These are phyloP conservation scores for Heliconius eleuchia DNA, from an alignment of 1,140 invertebrate species.

Conservation along the genomic window DNA sequence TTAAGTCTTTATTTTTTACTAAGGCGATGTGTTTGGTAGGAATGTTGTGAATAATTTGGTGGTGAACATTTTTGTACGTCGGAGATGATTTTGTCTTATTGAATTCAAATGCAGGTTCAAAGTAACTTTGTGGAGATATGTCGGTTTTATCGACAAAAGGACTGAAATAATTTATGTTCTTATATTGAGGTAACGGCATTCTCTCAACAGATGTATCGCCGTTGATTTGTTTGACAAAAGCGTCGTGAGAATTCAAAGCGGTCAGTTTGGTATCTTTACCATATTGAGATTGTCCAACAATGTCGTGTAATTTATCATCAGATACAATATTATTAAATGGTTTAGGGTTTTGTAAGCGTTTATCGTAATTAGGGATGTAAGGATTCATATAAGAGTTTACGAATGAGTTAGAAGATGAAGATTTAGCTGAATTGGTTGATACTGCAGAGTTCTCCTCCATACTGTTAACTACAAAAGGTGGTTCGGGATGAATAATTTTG, in stretches of 20 bases:
- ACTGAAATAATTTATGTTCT: conserved; percentile 54
- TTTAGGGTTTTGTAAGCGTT: conserved; percentile 26
- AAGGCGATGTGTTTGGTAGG: conserved; percentile 44
- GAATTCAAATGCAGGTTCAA: conserved; percentile 35
- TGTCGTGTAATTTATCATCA: conserved; percentile 49
- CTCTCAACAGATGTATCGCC: conserved; percentile 46
- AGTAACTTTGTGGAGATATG: conserved; percentile 29
- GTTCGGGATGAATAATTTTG: conserved; percentile 54
- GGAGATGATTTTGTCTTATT: neutral
- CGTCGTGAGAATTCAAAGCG: conserved; percentile 39
- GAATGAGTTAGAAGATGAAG: neutral
- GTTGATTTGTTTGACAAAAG: conserved; percentile 46
- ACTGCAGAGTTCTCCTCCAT: conserved; percentile 16
- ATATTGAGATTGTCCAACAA: conserved; percentile 32
- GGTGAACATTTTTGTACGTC: neutral
- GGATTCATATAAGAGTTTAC: neutral
- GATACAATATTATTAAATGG: conserved; percentile 46
- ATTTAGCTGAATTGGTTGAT: neutral
- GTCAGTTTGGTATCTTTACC: conserved; percentile 27
- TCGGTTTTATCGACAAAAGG: conserved; percentile 46
- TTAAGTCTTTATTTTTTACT: conserved; percentile 48
- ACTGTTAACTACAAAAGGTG: conserved; percentile 42
- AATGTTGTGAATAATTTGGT: conserved; percentile 18
- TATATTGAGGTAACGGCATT: conserved; percentile 51
- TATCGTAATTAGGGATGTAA: neutral